phyloP scores from a whole-genome alignment of 1,140 invertebrate genomes.

The Caenorhabditis inopinata region DNA sequence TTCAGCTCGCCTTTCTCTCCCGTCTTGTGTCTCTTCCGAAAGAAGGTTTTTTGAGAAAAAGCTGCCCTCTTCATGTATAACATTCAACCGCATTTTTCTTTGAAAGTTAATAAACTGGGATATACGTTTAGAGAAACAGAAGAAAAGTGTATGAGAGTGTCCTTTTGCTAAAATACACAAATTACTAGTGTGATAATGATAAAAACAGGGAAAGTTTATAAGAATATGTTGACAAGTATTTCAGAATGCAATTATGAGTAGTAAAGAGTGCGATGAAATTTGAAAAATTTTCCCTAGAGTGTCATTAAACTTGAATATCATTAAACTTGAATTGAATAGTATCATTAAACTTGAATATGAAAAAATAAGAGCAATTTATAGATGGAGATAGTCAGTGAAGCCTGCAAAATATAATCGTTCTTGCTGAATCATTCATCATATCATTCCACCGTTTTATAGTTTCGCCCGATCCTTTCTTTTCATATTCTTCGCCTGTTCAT shows the following conservation, averaged over 20 bases:
- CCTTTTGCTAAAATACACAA: not conserved
- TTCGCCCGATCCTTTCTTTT: not conserved
- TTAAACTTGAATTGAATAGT: too few relatives aligned
- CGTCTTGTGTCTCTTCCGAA: not conserved
- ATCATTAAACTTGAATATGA: too few relatives aligned
- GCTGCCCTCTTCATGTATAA: not conserved
- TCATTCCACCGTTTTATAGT: too few relatives aligned
- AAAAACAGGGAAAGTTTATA: not conserved
- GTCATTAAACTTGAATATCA: too few relatives aligned
- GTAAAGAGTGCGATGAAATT: conserved; percentile 10
- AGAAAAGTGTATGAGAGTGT: not conserved
- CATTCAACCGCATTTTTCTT: conserved; percentile 14
- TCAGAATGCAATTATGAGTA: not conserved
- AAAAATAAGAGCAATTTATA: too few relatives aligned
- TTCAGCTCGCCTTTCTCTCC: conserved; percentile 2
- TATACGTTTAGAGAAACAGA: conserved; percentile 15
- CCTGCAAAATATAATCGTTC: too few relatives aligned
- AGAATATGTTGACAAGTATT: not conserved
- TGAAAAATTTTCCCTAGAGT: conserved; percentile 11
- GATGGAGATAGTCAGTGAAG: too few relatives aligned
- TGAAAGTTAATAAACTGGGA: conserved; percentile 1
- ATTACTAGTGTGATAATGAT: not conserved
- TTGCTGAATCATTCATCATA: not conserved
- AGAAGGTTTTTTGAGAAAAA: not conserved
- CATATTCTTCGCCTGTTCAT: not conserved